Evolutionary conservation across 2,888 invertebrate species (phyloP).

Genomic region (Mimachlamys varia): DNA sequence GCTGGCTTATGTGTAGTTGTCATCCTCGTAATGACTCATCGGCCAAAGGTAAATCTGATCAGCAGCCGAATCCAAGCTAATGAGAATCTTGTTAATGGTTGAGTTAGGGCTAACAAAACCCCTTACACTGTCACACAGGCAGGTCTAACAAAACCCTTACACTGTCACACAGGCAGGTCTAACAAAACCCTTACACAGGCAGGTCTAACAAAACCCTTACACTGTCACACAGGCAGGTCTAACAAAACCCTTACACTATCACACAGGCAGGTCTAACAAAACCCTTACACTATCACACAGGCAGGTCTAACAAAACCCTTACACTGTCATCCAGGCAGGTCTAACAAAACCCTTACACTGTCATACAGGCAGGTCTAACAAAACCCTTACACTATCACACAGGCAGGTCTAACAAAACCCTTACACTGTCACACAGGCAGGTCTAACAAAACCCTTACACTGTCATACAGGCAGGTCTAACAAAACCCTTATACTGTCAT

Average conservation of each 20-base stretch:
- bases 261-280: neutral
- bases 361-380: neutral
- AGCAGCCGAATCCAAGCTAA: neutral
- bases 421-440: neutral
- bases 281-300: neutral
- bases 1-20: neutral
- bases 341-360: neutral
- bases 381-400: neutral
- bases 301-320: neutral
- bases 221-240: neutral
- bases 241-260: neutral
- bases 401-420: neutral
- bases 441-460: neutral
- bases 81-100: neutral
- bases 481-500: neutral
- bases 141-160: neutral
- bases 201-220: neutral
- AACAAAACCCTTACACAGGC: too few relatives aligned
- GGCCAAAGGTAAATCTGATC: neutral
- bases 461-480: neutral
- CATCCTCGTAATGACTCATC: constrained; percentile 12
- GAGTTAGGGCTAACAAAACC: neutral
- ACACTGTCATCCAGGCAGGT: neutral
- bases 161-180: too few relatives aligned
- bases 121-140: neutral